phyloP scores from a whole-genome alignment of 2,888 invertebrate genomes.

The Nasonia oneida region DNA sequence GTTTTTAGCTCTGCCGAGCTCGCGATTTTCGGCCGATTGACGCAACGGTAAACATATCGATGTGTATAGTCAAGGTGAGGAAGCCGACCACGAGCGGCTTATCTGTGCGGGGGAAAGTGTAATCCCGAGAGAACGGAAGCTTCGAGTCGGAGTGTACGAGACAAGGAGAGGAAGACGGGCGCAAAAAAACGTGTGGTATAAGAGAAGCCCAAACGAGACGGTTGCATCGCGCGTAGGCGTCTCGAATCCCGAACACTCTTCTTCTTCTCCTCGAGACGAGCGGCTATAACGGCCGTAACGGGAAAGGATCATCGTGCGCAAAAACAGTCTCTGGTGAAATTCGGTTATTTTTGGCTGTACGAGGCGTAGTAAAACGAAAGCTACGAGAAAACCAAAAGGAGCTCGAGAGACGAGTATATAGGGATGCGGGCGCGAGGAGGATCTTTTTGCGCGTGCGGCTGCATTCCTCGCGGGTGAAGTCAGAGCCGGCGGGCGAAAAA shows the following conservation, averaged over 20 bases:
- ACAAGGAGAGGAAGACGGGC: too few species aligned
- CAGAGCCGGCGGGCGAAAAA: slow-evolving; percentile 62
- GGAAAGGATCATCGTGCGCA: not conserved
- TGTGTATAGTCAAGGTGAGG: too few species aligned
- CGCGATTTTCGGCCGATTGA: not conserved
- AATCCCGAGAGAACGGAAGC: too few species aligned
- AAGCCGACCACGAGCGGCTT: too few species aligned
- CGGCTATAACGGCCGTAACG: not conserved
- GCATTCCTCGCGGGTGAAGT: slow-evolving; percentile 70
- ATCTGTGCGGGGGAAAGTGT: too few species aligned
- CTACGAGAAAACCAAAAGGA: not conserved
- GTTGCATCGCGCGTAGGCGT: too few species aligned
- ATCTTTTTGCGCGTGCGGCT: slow-evolving; percentile 55
- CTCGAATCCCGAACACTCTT: too few species aligned
- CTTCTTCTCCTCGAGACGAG: not conserved
- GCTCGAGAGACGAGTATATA: not conserved
- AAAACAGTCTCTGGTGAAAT: not conserved
- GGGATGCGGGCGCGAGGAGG: not conserved
- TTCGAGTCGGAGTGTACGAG: too few species aligned
- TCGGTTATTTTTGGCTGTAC: not conserved
- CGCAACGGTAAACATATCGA: not conserved
- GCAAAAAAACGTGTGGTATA: too few species aligned
- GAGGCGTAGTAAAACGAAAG: not conserved
- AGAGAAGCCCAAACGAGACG: too few species aligned
- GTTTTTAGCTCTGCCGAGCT: not conserved